A percentile compares a stretch with the other conserved stretches of the same genome.
phyloP scores from a whole-genome alignment of 2,888 invertebrate species.

The Epirrita christyi region DNA sequence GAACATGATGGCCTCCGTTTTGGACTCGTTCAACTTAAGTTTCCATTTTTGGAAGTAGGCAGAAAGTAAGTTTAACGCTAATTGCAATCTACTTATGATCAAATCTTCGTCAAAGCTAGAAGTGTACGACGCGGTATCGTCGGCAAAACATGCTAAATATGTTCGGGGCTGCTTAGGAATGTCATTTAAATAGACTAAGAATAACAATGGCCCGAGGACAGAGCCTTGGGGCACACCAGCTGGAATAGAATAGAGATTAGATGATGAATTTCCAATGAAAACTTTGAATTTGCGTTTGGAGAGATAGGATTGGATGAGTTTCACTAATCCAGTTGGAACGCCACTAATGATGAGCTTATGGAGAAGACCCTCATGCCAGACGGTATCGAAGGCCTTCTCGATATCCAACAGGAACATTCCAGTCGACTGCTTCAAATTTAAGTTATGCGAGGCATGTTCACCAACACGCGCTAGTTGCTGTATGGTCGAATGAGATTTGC shows the following conservation, averaged over 20 bases:
- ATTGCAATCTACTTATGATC: conserved; percentile 6
- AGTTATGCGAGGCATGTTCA: no score
- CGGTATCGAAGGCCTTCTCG: no score
- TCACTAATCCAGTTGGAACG: no score
- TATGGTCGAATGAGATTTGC: no score
- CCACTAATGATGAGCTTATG: no score
- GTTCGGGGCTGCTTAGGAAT: conserved; percentile 18
- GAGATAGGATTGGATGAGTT: neutral
- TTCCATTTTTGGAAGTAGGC: conserved; percentile 6
- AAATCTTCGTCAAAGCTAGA: conserved; percentile 6
- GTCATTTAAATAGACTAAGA: conserved; percentile 14
- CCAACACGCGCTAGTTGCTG: no score
- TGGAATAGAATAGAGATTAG: neutral
- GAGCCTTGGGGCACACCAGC: conserved; percentile 23
- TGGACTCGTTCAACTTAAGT: conserved; percentile 7
- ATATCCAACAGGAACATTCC: no score
- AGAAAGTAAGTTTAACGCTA: neutral
- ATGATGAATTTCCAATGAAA: neutral
- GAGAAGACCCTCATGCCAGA: no score
- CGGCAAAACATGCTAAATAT: neutral
- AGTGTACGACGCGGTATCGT: conserved; percentile 11
- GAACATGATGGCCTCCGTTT: conserved; percentile 12
- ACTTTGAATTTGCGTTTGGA: neutral
- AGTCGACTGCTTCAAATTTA: no score
- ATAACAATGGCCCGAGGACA: conserved; percentile 17